These are phyloP conservation scores for Carapus acus DNA, from an alignment of 2,797 vertebrate genomes.

Conservation along the genomic window DNA sequence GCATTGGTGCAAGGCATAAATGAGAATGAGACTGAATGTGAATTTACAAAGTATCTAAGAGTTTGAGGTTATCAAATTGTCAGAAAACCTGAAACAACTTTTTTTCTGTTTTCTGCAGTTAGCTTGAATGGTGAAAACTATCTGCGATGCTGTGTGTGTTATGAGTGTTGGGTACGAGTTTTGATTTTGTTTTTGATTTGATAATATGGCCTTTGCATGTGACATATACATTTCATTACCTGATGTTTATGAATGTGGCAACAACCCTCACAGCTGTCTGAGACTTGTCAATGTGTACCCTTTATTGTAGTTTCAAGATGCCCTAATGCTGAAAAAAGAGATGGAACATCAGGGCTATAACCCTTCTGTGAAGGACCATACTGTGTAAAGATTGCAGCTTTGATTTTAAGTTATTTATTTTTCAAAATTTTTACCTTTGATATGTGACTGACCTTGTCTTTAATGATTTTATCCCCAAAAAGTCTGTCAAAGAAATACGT, in stretches of 20 bases:
- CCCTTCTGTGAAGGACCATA: conserved; percentile 87
- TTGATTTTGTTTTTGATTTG: too few species aligned
- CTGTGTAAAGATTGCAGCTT: conserved; percentile 76
- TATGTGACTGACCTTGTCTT: conserved; percentile 63
- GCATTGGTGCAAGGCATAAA: too few species aligned
- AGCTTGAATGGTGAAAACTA: too few species aligned
- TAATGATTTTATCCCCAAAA: conserved; percentile 59
- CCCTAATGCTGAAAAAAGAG: conserved; percentile 64
- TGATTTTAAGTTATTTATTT: conserved; percentile 85
- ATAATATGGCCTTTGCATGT: too few species aligned
- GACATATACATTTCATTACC: too few species aligned
- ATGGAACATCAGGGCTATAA: conserved; percentile 70
- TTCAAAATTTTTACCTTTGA: conserved; percentile 72
- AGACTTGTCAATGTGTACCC: too few species aligned
- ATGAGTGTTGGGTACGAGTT: too few species aligned
- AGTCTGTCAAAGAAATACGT: conserved; percentile 68
- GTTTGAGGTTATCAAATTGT: conserved; percentile 9
- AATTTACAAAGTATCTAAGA: conserved; percentile 38
- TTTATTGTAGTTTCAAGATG: too few species aligned
- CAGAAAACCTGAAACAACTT: conserved; percentile 12
- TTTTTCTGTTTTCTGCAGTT: conserved; percentile 18
- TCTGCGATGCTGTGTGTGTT: too few species aligned
- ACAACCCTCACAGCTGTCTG: too few species aligned
- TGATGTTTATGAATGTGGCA: too few species aligned
- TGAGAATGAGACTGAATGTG: conserved; percentile 6